A percentile compares a stretch with the other conserved stretches of the same genome.
Evolutionary conservation across 2,113 vertebrate species (phyloP).

Genomic region (Microcebus murinus): DNA sequence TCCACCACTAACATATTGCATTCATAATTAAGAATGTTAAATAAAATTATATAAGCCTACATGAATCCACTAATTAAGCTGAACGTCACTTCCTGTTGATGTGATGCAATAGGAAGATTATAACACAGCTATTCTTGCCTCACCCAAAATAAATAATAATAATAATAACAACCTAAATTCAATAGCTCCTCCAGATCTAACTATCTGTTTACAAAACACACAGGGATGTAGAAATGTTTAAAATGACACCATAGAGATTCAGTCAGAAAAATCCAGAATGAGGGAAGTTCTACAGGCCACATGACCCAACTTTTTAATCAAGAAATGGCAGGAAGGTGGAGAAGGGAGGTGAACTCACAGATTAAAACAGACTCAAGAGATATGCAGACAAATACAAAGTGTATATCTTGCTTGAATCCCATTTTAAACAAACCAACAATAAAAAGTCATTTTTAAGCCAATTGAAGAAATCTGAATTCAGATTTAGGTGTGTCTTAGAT

Average conservation of each 20-base stretch:
- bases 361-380: neutral
- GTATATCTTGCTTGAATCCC: neutral
- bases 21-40: constrained; percentile 38
- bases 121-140: neutral
- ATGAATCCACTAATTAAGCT: neutral
- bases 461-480: neutral
- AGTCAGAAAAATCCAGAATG: constrained; percentile 24
- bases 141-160: neutral
- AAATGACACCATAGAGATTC: neutral
- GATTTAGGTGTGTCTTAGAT: neutral
- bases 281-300: neutral
- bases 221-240: neutral
- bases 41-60: neutral
- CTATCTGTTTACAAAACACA: neutral
- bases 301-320: neutral
- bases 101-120: neutral
- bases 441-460: constrained; percentile 10
- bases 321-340: neutral
- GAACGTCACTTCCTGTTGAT: neutral
- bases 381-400: neutral
- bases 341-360: neutral
- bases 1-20: neutral
- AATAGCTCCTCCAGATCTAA: neutral
- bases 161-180: neutral
- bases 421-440: neutral